A percentile compares a stretch with the other conserved stretches of the same genome.
Evolutionary conservation across 2,797 vertebrate genomes (phyloP).

Genomic region (Phalloptychus januarius): DNA sequence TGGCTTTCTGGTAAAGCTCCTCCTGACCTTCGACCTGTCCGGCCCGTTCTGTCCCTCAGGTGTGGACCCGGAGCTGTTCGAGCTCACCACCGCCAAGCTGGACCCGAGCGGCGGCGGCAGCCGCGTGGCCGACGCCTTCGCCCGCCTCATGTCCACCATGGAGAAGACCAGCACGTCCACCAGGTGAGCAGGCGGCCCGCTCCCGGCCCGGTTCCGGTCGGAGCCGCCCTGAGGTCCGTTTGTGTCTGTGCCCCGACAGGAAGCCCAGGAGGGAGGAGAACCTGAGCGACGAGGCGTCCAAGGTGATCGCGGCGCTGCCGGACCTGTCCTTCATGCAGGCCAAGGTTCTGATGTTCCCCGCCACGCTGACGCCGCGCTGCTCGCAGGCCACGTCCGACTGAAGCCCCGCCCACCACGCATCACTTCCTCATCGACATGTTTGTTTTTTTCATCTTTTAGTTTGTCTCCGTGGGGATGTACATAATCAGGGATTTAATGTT

Average conservation of each 20-base stretch:
- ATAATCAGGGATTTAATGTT: slow-evolving; percentile 89
- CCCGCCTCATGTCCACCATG: slow-evolving; percentile 95
- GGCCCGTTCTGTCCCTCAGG: slow-evolving; percentile 70
- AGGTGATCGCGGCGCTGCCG: slow-evolving; percentile 90
- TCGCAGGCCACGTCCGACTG: slow-evolving; percentile 57
- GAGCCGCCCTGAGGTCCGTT: neutral
- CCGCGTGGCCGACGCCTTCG: slow-evolving; percentile 92
- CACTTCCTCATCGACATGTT: neutral
- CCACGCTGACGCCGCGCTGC: slow-evolving; percentile 90
- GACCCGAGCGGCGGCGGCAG: slow-evolving; percentile 83
- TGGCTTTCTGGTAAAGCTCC: neutral
- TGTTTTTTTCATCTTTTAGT: neutral
- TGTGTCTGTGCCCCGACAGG: slow-evolving; percentile 68
- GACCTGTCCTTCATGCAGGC: slow-evolving; percentile 98
- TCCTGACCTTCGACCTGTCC: neutral
- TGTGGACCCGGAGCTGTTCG: slow-evolving; percentile 96
- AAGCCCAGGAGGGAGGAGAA: slow-evolving; percentile 92
- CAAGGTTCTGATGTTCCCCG: slow-evolving; percentile 98
- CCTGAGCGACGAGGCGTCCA: slow-evolving; percentile 90
- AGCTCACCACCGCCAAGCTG: slow-evolving; percentile 94
- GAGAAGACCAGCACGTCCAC: slow-evolving; percentile 96
- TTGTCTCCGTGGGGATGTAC: slow-evolving; percentile 69
- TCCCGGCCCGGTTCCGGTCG: too few relatives aligned
- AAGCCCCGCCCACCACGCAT: slow-evolving; percentile 18
- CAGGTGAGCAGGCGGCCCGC: slow-evolving; percentile 77